Conservation (phyloP, 2,113 vertebrate genomes). For the Entomyzon cyanotis region DNA sequence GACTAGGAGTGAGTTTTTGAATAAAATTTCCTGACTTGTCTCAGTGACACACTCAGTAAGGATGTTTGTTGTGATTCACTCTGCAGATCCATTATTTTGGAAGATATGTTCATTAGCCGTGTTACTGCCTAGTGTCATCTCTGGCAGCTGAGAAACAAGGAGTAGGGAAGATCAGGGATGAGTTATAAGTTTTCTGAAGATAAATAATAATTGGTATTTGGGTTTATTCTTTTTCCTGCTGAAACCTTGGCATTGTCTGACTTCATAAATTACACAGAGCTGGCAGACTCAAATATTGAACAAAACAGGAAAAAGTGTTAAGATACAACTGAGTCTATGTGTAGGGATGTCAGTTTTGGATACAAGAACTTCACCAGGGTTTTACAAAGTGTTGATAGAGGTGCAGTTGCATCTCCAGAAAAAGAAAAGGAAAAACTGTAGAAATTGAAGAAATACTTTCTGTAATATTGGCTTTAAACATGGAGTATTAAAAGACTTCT, state of each 20-base stretch:
- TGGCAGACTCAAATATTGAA: neutral
- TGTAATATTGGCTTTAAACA: neutral
- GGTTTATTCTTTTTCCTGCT: neutral
- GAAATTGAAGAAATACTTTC: neutral
- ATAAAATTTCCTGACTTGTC: neutral
- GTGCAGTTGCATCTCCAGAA: neutral
- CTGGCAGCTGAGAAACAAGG: neutral
- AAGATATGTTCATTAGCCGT: accelerated
- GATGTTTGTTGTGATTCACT: neutral
- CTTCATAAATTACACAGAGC: neutral
- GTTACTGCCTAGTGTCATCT: neutral
- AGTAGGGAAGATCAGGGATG: neutral
- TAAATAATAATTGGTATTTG: neutral
- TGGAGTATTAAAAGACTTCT: neutral
- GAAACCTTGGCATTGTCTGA: neutral
- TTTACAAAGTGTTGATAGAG: neutral
- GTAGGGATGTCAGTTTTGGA: neutral
- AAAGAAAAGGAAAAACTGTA: neutral
- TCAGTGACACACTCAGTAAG: neutral
- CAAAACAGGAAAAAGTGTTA: neutral
- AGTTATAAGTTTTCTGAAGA: neutral
- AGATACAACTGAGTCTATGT: neutral
- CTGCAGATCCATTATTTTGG: neutral
- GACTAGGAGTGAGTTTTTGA: neutral
- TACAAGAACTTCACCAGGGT: neutral